These are phyloP conservation scores for Podocnemis expansa DNA, from an alignment of 2,113 vertebrate genomes.

Conservation along the genomic window DNA sequence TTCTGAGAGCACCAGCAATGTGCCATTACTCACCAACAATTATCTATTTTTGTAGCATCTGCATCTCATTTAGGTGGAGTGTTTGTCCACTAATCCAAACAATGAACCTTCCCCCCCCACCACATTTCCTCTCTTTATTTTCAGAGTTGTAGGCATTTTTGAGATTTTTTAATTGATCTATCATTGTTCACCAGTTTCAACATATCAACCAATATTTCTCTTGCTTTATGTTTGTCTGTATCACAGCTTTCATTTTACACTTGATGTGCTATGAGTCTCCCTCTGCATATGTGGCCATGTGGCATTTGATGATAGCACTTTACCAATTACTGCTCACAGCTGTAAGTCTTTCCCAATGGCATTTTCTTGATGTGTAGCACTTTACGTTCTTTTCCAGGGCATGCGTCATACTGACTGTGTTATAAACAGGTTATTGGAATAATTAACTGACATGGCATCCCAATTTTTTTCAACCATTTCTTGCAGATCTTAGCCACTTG, in stretches of 20 bases:
- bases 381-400: conserved; percentile 40
- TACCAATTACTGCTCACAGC: conserved; percentile 68
- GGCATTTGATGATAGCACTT: conserved; percentile 67
- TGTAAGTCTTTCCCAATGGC: conserved; percentile 63
- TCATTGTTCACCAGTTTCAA: background rate
- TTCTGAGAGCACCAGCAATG: conserved; percentile 41
- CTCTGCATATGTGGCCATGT: conserved; percentile 59
- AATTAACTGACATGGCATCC: background rate
- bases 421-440: conserved; percentile 5
- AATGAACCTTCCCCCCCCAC: background rate
- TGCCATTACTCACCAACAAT: conserved; percentile 56
- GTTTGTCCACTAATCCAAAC: conserved; percentile 20
- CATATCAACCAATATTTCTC: conserved; percentile 48
- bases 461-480: background rate
- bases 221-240: conserved; percentile 19
- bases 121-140: conserved; percentile 13
- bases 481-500: background rate
- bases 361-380: conserved; percentile 36
- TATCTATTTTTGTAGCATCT: conserved; percentile 46
- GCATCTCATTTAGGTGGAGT: conserved; percentile 41
- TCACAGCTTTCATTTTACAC: conserved; percentile 63
- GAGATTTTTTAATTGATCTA: background rate
- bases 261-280: conserved; percentile 48
- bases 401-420: background rate
- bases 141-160: background rate